phyloP scores from a whole-genome alignment of 2,888 invertebrate genomes.

The Drosophila imparisetae region DNA sequence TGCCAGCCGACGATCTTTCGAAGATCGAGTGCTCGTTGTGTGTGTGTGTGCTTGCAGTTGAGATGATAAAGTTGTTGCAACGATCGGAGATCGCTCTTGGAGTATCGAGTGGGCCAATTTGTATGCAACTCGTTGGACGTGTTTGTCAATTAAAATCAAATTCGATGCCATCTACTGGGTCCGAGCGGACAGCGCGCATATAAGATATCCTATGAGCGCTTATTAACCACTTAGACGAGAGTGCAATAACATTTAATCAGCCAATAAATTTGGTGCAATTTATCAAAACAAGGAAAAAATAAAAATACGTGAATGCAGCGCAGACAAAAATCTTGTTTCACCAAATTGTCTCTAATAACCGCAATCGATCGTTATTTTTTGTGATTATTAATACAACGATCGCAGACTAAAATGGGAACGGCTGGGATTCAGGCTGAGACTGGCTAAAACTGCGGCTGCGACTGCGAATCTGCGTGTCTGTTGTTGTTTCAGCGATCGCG shows the following conservation, averaged over 20 bases:
- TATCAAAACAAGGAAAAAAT: slow-evolving; percentile 60
- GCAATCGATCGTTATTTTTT: slow-evolving; percentile 82
- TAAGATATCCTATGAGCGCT: slow-evolving; percentile 35
- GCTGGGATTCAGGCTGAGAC: slow-evolving; percentile 17
- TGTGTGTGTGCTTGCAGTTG: slow-evolving; percentile 9
- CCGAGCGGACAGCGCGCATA: slow-evolving; percentile 5
- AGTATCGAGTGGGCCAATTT: slow-evolving; percentile 65
- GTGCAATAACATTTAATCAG: slow-evolving; percentile 79
- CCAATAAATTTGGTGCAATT: slow-evolving; percentile 79
- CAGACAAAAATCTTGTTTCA: slow-evolving; percentile 67
- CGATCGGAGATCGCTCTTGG: slow-evolving; percentile 13
- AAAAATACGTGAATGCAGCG: slow-evolving; percentile 22
- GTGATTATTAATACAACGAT: slow-evolving; percentile 78
- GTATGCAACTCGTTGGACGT: slow-evolving; percentile 75
- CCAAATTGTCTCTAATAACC: slow-evolving; percentile 82
- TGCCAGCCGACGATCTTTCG: slow-evolving; percentile 16
- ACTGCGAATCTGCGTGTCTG: slow-evolving; percentile 2
- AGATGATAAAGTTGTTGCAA: slow-evolving; percentile 69
- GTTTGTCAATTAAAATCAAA: slow-evolving; percentile 82
- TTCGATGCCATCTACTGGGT: slow-evolving; percentile 65
- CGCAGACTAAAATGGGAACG: slow-evolving; percentile 27
- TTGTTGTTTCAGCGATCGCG: slow-evolving; percentile 1
- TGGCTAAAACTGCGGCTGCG: slow-evolving; percentile 8
- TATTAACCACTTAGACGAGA: slow-evolving; percentile 76
- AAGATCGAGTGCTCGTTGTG: slow-evolving; percentile 25